Percentiles rank a stretch among this genome's conserved stretches.
Evolutionary conservation across 1,140 invertebrate species (phyloP).

Genomic region (Akabosia matsudoensis): DNA sequence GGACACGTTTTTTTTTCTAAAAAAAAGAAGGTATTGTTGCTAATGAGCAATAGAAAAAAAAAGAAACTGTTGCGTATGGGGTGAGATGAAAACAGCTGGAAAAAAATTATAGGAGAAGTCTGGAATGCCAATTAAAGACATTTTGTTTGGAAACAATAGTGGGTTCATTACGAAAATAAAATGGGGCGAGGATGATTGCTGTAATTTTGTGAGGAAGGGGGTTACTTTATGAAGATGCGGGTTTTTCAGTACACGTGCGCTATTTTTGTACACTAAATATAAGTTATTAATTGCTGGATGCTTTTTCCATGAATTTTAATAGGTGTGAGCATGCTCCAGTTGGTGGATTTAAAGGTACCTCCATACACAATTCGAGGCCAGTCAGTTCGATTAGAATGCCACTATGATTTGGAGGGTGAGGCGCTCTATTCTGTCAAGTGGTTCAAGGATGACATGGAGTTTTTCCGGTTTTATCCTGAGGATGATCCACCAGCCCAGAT

Average conservation of each 20-base stretch:
- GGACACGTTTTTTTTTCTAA: too few relatives aligned
- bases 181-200: too few relatives aligned
- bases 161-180: too few relatives aligned
- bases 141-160: too few relatives aligned
- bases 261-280: not conserved
- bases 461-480: conserved; percentile 74
- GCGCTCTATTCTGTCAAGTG: conserved; percentile 79
- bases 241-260: not conserved
- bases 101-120: too few relatives aligned
- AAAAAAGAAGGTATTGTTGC: too few relatives aligned
- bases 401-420: conserved; percentile 74
- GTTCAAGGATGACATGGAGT: conserved; percentile 84
- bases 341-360: conserved; percentile 66
- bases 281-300: not conserved
- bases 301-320: conserved; percentile 11
- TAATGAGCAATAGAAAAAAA: too few relatives aligned
- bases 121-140: too few relatives aligned
- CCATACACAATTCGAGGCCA: conserved; percentile 65
- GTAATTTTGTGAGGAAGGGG: too few relatives aligned
- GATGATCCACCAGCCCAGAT: conserved; percentile 69
- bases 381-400: conserved; percentile 68
- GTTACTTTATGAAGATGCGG: too few relatives aligned
- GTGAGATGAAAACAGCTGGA: too few relatives aligned
- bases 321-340: conserved; percentile 55
- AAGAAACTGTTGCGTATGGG: too few relatives aligned